Conservation (phyloP, 2,113 vertebrate species). For the Melanerpes formicivorus region DNA sequence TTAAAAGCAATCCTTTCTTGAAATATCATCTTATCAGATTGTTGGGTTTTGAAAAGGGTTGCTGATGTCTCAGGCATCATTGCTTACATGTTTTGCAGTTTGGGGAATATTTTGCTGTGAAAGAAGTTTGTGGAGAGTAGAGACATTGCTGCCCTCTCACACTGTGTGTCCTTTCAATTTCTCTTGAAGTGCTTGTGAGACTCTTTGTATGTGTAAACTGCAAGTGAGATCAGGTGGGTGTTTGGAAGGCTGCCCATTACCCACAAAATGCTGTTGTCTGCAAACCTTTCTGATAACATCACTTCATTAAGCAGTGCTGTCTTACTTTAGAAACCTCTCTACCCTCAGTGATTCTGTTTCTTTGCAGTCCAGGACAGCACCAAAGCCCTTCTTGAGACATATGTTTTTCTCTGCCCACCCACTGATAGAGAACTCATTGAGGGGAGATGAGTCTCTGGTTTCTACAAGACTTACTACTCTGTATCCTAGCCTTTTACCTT, state of each 20-base stretch:
- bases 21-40: background rate
- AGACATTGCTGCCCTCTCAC: background rate
- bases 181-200: background rate
- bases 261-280: background rate
- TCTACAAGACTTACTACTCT: background rate
- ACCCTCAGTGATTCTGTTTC: background rate
- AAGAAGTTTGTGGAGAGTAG: background rate
- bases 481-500: background rate
- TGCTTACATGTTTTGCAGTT: background rate
- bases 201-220: background rate
- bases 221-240: accelerated
- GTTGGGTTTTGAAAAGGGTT: background rate
- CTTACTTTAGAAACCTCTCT: background rate
- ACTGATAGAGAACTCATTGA: background rate
- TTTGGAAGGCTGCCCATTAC: constrained; percentile 17
- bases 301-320: background rate
- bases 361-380: background rate
- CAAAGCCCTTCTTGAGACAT: background rate
- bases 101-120: background rate
- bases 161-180: background rate
- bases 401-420: background rate
- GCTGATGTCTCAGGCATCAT: background rate
- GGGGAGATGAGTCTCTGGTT: background rate
- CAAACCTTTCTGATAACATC: background rate
- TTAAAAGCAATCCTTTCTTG: background rate